These are phyloP conservation scores for Spheniscus humboldti DNA, from an alignment of 2,797 vertebrate species.

Conservation along the genomic window DNA sequence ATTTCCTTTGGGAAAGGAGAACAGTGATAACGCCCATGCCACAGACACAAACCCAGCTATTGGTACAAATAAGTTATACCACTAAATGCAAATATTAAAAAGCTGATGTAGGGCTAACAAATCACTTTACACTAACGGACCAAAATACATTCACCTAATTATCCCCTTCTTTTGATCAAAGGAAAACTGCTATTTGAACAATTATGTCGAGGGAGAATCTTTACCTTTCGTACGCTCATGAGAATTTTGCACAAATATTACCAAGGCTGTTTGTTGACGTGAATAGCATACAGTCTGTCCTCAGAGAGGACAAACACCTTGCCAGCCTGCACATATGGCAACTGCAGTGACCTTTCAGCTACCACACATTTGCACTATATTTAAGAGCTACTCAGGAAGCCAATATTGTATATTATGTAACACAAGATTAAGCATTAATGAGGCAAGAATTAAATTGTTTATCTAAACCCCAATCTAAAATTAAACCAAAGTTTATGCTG, in stretches of 20 bases:
- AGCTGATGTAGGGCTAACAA: neutral
- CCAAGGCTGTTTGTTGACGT: neutral
- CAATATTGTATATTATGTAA: conserved; percentile 58
- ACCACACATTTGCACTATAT: neutral
- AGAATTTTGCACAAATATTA: neutral
- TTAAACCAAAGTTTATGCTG: conserved; percentile 61
- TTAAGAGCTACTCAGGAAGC: conserved; percentile 46
- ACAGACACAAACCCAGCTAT: neutral
- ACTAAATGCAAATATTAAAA: neutral
- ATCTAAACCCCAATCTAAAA: conserved; percentile 62
- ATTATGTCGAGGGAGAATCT: neutral
- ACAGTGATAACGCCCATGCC: neutral
- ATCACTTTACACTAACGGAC: neutral
- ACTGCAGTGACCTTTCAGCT: conserved; percentile 1
- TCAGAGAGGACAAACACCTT: neutral
- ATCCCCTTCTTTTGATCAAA: neutral
- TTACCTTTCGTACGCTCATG: neutral
- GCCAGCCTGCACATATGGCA: neutral
- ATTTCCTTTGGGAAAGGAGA: conserved; percentile 9
- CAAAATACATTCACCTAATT: neutral
- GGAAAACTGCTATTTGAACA: neutral
- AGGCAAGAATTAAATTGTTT: conserved; percentile 64
- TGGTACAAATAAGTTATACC: neutral
- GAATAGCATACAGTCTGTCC: neutral
- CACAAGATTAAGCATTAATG: conserved; percentile 65